phyloP scores from a whole-genome alignment of 2,888 invertebrate species.

The Tromatobia lineatoria region DNA sequence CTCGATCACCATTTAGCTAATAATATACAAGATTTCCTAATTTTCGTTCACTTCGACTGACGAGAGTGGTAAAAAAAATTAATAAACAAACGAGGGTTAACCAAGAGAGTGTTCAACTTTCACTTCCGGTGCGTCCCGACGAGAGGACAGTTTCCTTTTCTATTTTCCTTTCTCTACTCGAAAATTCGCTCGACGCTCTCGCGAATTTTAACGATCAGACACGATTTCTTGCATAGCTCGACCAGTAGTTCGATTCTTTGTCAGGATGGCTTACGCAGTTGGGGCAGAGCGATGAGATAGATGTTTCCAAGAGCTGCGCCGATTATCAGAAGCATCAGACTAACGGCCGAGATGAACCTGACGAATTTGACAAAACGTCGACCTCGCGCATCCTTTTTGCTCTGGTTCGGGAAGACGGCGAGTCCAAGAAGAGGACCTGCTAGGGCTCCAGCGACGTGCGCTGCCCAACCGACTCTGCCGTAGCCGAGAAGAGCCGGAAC shows the following conservation, averaged over 20 bases:
- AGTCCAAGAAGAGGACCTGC: conserved; percentile 89
- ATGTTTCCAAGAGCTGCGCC: conserved; percentile 83
- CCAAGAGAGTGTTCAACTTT: conserved; percentile 18
- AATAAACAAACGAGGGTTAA: background rate
- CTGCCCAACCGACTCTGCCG: conserved; percentile 89
- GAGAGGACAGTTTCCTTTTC: conserved; percentile 15
- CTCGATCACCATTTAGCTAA: conserved; percentile 16
- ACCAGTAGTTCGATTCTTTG: conserved; percentile 83
- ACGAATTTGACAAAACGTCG: conserved; percentile 83
- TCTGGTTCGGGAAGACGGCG: conserved; percentile 86
- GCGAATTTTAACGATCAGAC: conserved; percentile 82
- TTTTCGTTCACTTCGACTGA: conserved; percentile 15
- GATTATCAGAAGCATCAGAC: conserved; percentile 81
- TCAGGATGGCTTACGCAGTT: conserved; percentile 82
- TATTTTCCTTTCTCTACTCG: conserved; percentile 71
- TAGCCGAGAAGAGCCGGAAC: conserved; percentile 81
- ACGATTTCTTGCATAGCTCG: conserved; percentile 82
- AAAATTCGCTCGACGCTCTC: conserved; percentile 82
- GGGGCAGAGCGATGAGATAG: conserved; percentile 83
- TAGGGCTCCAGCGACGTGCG: conserved; percentile 90
- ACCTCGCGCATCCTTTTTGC: conserved; percentile 83
- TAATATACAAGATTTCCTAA: conserved; percentile 39
- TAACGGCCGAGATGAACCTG: conserved; percentile 81
- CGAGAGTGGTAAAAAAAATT: background rate
- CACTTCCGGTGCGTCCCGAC: conserved; percentile 25